Percentiles rank a stretch among this genome's conserved stretches.
Conservation (phyloP, 2,888 invertebrate species). For the Lysandra coridon region DNA sequence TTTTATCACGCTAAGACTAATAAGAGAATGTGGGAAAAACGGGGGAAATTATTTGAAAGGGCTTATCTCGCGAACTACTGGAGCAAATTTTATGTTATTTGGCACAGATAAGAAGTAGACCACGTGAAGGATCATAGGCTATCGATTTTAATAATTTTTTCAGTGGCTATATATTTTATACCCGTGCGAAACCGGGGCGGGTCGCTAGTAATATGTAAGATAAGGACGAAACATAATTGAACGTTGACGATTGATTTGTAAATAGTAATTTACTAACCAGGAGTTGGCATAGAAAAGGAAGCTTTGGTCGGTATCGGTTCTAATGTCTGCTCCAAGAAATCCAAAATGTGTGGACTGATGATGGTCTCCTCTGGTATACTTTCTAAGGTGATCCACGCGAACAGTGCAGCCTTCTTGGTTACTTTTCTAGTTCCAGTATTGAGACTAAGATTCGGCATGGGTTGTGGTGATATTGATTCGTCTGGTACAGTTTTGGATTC, state of each 20-base stretch:
- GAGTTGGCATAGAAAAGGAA: constrained; percentile 63
- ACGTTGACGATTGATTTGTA: not conserved
- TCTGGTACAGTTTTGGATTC: constrained; percentile 87
- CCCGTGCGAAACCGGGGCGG: no score
- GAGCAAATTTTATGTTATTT: no score
- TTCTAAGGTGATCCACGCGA: constrained; percentile 97
- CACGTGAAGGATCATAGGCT: no score
- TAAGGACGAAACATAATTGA: not conserved
- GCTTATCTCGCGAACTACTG: no score
- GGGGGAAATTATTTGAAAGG: no score
- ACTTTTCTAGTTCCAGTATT: constrained; percentile 67
- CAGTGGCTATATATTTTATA: no score
- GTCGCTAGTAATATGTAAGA: not conserved
- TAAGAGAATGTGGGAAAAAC: no score
- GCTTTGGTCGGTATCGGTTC: constrained; percentile 93
- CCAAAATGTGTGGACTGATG: constrained; percentile 97
- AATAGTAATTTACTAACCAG: constrained; percentile 48
- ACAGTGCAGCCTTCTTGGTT: constrained; percentile 92
- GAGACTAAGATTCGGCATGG: constrained; percentile 33
- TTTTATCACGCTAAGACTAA: no score
- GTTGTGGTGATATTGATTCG: constrained; percentile 76
- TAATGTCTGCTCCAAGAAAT: constrained; percentile 97
- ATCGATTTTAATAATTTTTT: no score
- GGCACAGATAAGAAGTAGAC: no score
- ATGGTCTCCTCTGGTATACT: constrained; percentile 98